Conservation (phyloP, 2,797 vertebrate species). For the Lagodon rhomboides region DNA sequence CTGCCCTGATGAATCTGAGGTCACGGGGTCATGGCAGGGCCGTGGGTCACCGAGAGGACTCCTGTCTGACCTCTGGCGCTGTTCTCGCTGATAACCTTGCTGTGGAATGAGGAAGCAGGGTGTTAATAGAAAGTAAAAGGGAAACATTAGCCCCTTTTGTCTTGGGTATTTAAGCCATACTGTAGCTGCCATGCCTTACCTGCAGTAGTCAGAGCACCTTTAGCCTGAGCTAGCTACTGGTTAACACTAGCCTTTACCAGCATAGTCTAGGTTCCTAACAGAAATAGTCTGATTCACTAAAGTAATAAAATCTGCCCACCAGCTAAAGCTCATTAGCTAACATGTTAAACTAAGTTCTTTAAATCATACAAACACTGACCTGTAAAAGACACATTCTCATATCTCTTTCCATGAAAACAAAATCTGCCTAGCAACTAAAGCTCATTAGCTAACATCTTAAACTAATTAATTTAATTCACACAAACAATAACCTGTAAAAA, state of each 20-base stretch:
- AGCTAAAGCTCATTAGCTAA: too few species aligned
- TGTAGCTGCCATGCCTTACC: not conserved
- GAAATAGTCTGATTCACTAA: too few species aligned
- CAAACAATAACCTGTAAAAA: not conserved
- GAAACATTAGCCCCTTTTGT: constrained; percentile 6
- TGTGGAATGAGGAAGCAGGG: constrained; percentile 64
- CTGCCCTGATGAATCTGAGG: constrained; percentile 77
- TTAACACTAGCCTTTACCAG: not conserved
- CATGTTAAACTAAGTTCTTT: not conserved
- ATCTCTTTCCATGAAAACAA: too few species aligned
- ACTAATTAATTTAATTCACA: not conserved
- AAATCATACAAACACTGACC: not conserved
- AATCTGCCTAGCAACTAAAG: too few species aligned
- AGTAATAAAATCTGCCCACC: too few species aligned
- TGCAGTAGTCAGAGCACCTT: not conserved
- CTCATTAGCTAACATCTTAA: too few species aligned
- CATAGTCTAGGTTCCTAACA: not conserved
- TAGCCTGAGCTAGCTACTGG: not conserved
- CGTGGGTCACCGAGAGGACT: constrained; percentile 76
- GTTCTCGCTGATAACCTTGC: constrained; percentile 71
- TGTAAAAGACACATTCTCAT: not conserved
- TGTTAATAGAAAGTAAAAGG: constrained; percentile 55
- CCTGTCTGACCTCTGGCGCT: constrained; percentile 74
- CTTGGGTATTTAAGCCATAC: constrained; percentile 1
- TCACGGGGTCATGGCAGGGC: constrained; percentile 67